phyloP scores from a whole-genome alignment of 2,113 vertebrate species.

The Sitta europaea region DNA sequence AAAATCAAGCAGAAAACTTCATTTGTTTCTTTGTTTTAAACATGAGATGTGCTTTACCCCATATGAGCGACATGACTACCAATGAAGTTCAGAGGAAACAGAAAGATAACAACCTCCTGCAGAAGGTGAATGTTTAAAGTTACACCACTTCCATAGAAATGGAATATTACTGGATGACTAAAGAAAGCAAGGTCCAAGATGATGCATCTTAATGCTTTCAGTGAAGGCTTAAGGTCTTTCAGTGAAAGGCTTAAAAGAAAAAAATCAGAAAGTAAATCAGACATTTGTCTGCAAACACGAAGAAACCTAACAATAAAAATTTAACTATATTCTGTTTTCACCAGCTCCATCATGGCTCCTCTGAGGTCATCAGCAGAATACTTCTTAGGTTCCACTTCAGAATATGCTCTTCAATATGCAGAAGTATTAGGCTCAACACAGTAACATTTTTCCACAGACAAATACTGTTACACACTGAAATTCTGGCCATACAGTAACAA shows the following conservation, averaged over 20 bases:
- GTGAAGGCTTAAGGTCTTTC: neutral
- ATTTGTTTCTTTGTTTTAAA: neutral
- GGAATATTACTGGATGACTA: neutral
- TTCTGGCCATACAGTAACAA: neutral
- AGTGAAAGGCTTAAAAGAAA: constrained; percentile 4
- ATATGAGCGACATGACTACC: neutral
- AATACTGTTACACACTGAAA: neutral
- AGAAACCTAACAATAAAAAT: neutral
- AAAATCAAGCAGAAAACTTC: neutral
- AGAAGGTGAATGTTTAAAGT: neutral
- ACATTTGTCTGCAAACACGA: neutral
- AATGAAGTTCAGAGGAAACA: neutral
- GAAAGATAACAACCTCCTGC: neutral
- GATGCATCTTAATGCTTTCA: neutral
- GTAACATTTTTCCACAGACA: neutral
- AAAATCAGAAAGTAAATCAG: neutral
- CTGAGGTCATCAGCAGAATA: neutral
- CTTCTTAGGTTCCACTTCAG: neutral
- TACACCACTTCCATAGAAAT: neutral
- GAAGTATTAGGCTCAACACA: neutral
- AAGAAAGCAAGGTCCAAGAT: neutral
- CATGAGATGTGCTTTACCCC: neutral
- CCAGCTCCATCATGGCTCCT: neutral
- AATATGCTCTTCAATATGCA: neutral
- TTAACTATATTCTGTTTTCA: neutral